These are phyloP conservation scores for Notodonta ziczac DNA, from an alignment of 2,888 invertebrate genomes.

Conservation along the genomic window DNA sequence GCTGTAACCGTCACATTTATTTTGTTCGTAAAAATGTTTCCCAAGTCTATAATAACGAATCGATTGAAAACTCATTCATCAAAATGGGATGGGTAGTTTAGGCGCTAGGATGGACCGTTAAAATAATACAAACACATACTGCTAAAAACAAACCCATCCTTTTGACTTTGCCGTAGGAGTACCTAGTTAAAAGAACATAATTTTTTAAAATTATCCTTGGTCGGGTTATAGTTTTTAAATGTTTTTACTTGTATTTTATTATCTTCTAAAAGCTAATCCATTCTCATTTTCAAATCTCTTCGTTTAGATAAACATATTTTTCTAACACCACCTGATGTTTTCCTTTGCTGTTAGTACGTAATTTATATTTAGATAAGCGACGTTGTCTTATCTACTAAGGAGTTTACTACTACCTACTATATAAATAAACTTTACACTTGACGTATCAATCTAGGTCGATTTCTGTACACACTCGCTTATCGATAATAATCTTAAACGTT, in stretches of 20 bases:
- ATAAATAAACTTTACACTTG: constrained; percentile 55
- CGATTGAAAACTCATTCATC: background rate
- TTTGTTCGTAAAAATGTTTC: too few species aligned
- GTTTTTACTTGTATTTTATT: background rate
- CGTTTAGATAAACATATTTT: constrained; percentile 7
- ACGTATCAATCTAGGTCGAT: constrained; percentile 73
- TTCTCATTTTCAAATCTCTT: background rate
- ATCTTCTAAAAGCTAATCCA: background rate
- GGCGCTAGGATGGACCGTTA: too few species aligned
- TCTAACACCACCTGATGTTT: constrained; percentile 19
- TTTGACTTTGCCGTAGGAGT: too few species aligned
- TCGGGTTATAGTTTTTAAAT: too few species aligned
- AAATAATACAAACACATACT: too few species aligned
- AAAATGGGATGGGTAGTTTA: too few species aligned
- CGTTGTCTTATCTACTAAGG: constrained; percentile 59
- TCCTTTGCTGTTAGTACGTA: constrained; percentile 16
- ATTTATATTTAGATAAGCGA: constrained; percentile 36
- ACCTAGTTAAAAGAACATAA: too few species aligned
- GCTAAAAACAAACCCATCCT: too few species aligned
- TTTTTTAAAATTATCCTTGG: too few species aligned
- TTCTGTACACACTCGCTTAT: constrained; percentile 51
- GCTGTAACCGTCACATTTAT: too few species aligned
- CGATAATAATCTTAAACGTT: constrained; percentile 49
- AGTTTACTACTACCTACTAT: constrained; percentile 55
- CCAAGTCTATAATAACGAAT: background rate